Conservation (phyloP, 2,888 invertebrate species). For the Anthophora plumipes region DNA sequence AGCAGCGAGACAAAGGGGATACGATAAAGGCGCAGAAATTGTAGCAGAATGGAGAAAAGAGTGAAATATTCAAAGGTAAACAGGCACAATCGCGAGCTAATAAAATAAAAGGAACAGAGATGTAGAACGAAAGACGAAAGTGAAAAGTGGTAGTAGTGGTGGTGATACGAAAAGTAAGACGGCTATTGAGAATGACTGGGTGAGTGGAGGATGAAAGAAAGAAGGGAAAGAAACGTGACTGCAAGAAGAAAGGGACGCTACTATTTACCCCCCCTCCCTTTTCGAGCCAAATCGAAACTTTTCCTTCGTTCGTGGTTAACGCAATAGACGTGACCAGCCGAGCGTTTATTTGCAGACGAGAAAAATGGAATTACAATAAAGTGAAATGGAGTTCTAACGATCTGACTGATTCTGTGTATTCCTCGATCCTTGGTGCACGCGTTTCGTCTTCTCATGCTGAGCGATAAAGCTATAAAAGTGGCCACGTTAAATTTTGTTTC, state of each 20-base stretch:
- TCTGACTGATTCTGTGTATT: constrained; percentile 50
- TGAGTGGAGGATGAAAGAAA: not conserved
- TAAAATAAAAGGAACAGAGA: constrained; percentile 17
- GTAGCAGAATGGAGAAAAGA: not conserved
- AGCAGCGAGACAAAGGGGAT: constrained; percentile 4
- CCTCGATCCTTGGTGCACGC: constrained; percentile 38
- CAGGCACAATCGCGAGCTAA: constrained; percentile 14
- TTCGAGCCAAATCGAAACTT: constrained; percentile 71
- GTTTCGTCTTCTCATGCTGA: constrained; percentile 19
- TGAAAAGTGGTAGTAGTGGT: too few species aligned
- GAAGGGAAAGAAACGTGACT: constrained; percentile 15
- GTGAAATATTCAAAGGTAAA: constrained; percentile 31
- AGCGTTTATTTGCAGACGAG: constrained; percentile 78
- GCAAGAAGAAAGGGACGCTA: constrained; percentile 48
- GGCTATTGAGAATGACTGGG: constrained; percentile 25
- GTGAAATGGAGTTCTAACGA: constrained; percentile 76
- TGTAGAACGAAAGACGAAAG: not conserved
- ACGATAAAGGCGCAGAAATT: constrained; percentile 1
- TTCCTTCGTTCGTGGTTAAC: constrained; percentile 69
- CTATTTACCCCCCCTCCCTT: constrained; percentile 74
- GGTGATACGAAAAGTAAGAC: constrained; percentile 7
- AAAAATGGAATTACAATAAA: constrained; percentile 80
- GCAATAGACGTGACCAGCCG: constrained; percentile 75
- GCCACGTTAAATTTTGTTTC: constrained; percentile 65
- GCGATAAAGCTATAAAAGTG: constrained; percentile 64